phyloP scores from a whole-genome alignment of 2,113 vertebrate species.

The Murina feae region DNA sequence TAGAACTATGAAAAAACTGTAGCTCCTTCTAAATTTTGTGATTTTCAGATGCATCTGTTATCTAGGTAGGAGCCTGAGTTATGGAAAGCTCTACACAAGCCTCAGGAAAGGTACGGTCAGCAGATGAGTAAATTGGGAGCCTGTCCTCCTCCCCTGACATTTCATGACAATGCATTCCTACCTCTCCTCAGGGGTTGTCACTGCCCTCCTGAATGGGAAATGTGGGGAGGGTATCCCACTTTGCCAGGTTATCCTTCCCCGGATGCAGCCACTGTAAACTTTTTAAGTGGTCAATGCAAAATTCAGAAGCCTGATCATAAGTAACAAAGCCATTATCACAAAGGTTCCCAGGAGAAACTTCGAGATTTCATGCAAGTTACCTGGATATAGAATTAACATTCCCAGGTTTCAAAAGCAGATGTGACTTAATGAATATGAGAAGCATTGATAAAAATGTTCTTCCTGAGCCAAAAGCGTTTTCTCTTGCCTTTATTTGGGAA shows the following conservation, averaged over 20 bases:
- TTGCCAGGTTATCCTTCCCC: not conserved
- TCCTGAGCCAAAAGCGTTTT: not conserved
- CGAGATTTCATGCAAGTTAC: not conserved
- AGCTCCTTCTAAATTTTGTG: not conserved
- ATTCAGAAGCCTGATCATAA: not conserved
- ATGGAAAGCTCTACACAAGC: not conserved
- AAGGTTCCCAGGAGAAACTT: too few species aligned
- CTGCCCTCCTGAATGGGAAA: not conserved
- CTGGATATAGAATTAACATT: not conserved
- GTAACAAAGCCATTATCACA: not conserved
- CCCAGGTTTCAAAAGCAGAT: not conserved
- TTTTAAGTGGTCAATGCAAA: not conserved
- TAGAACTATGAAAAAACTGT: not conserved
- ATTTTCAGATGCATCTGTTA: not conserved
- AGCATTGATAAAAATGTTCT: not conserved
- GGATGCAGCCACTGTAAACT: not conserved
- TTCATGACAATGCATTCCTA: not conserved
- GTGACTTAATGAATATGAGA: not conserved
- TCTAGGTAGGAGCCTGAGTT: not conserved
- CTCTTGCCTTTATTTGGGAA: not conserved
- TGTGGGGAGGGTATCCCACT: not conserved
- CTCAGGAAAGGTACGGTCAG: not conserved
- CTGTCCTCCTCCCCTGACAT: not conserved
- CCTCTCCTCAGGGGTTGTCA: not conserved
- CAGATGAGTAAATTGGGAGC: not conserved